A percentile compares a stretch with the other conserved stretches of the same genome.
Evolutionary conservation across 2,797 vertebrate genomes (phyloP).

Genomic region (Crenichthys baileyi): DNA sequence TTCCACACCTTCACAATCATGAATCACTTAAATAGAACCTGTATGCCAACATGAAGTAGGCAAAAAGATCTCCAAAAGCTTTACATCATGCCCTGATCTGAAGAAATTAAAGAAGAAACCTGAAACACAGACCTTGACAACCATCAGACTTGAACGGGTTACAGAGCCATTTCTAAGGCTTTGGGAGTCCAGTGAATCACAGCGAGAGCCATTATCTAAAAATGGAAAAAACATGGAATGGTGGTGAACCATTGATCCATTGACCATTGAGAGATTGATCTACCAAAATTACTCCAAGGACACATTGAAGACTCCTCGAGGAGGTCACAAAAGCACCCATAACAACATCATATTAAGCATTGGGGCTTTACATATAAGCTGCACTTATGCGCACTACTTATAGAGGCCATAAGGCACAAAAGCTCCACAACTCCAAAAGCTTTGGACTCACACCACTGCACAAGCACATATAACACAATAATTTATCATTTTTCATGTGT

Average conservation of each 20-base stretch:
- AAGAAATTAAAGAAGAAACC: too few relatives aligned
- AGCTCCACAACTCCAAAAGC: neutral
- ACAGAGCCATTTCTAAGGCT: neutral
- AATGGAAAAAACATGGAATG: neutral
- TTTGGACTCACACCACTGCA: neutral
- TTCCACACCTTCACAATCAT: too few relatives aligned
- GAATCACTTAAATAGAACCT: too few relatives aligned
- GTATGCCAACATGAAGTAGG: too few relatives aligned
- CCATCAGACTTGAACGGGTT: too few relatives aligned
- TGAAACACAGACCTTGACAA: too few relatives aligned
- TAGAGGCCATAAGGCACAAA: neutral
- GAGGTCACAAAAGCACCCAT: neutral
- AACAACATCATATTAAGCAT: neutral
- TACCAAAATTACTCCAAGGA: neutral
- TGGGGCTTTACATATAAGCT: neutral
- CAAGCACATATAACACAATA: neutral
- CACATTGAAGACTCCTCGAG: neutral
- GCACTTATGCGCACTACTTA: neutral
- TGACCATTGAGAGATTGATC: neutral
- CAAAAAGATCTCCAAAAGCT: too few relatives aligned
- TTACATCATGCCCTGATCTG: too few relatives aligned
- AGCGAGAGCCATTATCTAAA: neutral
- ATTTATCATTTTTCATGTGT: conserved; percentile 19
- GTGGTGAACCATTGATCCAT: neutral
- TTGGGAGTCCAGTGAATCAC: neutral